Evolutionary conservation across 2,113 vertebrate species (phyloP), one percentile per base, ranked within the genome.

Genomic region (Dinomys branickii): DNA sequence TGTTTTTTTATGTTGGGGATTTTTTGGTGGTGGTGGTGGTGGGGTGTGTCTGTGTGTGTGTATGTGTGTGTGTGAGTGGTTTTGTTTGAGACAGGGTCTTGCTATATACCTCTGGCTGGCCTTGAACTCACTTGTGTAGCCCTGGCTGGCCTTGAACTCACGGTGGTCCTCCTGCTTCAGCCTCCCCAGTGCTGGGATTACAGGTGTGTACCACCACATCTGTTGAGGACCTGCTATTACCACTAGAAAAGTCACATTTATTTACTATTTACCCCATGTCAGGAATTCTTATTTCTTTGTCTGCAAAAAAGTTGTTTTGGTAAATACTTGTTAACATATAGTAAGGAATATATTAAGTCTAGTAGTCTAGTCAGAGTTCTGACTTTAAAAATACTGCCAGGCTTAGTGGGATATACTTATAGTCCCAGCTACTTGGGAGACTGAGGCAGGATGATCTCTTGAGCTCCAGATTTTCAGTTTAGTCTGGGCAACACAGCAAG

Each of bases 241-340:
- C 41, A 63, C 22, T 41, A 83, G 58, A 52, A 82, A 86, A 91
- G 56, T 80, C 69, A 71, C 19, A 80, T 91, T 86, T 92, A 80
- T 41, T 67, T 52, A 87, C 65, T 47, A 10, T 47, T 85, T 82
- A 65, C 22, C 20, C 26, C 54, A 33, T 85, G 2, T 94, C n/a
- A 88, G 44, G n/a, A 4, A 44, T 38, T 88, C 28, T 91, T 77
- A 86, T 78, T 90, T 90, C 77, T 63, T 67, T 41, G 58, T 83
- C 17, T 47, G 52, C 10, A 96, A 90, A 96, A 82, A 12, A 28
- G 81, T 73, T 69, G 38, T 73, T 91, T 83, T 91, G 24, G 26
- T 91, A 59, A 97, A 17, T 96, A 59, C 90, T 89, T 73, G 41
- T 89, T 85, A 67, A 28, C 50, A 33, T 82, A 44, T 58, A 7